Conservation (phyloP, 37 sponge, comb jelly and placozoan species). For the Dysidea cf. avara region DNA sequence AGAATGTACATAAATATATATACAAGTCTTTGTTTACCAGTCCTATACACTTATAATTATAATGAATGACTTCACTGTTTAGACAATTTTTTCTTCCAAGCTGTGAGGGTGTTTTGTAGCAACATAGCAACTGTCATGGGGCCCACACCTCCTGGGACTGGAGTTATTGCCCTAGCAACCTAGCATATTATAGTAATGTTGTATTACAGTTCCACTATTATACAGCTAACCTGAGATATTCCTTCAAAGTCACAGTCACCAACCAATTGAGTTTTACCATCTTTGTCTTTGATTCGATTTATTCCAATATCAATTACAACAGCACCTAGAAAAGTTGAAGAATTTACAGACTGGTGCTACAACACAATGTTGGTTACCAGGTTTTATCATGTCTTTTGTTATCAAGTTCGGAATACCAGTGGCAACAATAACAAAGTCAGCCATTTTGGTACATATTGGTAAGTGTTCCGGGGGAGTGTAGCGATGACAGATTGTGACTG, state of each 20-base stretch:
- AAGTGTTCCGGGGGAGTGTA: slow-evolving; percentile 71
- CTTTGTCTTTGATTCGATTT: slow-evolving; percentile 13
- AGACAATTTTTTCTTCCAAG: slow-evolving; percentile 35
- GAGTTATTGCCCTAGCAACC: slow-evolving; percentile 72
- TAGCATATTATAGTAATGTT: slow-evolving; percentile 5
- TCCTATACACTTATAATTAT: no score
- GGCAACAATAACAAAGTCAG: slow-evolving; percentile 77
- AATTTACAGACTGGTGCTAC: no score
- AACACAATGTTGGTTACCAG: no score
- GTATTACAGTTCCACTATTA: no score
- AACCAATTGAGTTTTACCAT: slow-evolving; percentile 55
- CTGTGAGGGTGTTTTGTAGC: slow-evolving; percentile 66
- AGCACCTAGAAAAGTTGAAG: slow-evolving; percentile 66
- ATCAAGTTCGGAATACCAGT: slow-evolving; percentile 73
- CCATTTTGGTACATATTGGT: slow-evolving; percentile 1
- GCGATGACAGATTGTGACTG: slow-evolving; percentile 55
- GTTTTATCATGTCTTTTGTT: slow-evolving; percentile 76
- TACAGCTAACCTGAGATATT: slow-evolving; percentile 16
- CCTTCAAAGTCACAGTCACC: slow-evolving; percentile 79
- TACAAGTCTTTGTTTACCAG: not conserved
- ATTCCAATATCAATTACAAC: slow-evolving; percentile 78
- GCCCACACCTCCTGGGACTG: slow-evolving; percentile 91
- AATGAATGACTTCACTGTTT: no score
- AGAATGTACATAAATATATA: not conserved
- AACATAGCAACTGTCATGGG: slow-evolving; percentile 87